Evolutionary conservation across 2,888 invertebrate species (phyloP), one percentile per base, ranked within the genome.

Genomic region (Elmis aenea): DNA sequence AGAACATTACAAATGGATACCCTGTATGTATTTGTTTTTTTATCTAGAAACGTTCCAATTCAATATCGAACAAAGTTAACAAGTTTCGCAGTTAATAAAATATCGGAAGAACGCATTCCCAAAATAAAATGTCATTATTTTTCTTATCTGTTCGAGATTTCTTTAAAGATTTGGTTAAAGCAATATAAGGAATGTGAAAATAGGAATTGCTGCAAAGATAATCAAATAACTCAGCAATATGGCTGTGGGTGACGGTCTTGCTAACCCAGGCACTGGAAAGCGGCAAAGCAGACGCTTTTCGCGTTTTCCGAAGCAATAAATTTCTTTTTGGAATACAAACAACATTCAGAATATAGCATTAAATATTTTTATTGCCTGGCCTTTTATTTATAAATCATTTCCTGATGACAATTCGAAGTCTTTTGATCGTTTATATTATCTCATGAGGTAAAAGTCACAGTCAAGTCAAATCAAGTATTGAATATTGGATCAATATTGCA

Each of bases 161-260:
- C 40, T 42, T 35, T 16, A 18, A 38, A 38, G 34, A 42, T 42
- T 42, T 38, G 35, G 33, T 35, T 42, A 38, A 35, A 26, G 38
- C 37, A 35, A 44, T 40, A 40, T 34, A 38, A 41, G 33, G 33
- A 28, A 36, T 27, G 39, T 32, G 39, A 38, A 41, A 37, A 50
- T 49, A 46, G 51, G 48, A 49, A 50, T 51, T 45, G 46, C 43
- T 33, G 45, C 37, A 47, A 47, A 45, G 50, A 52, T 54, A 54
- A 52, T 54, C 54, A 54, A 54, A 54, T 54, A 54, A 52, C 48
- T 54, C 54, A 54, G 49, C 50, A 47, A 51, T 48, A 51, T 48
- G 42, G 42, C 48, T 50, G 51, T 40, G 34, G 42, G 42, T 50
- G 51, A 51, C 51, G 50, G 46, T 36, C 38, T 42, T 38, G 37